phyloP scores from a whole-genome alignment of 2,797 vertebrate species.

The Megaceryle alcyon region DNA sequence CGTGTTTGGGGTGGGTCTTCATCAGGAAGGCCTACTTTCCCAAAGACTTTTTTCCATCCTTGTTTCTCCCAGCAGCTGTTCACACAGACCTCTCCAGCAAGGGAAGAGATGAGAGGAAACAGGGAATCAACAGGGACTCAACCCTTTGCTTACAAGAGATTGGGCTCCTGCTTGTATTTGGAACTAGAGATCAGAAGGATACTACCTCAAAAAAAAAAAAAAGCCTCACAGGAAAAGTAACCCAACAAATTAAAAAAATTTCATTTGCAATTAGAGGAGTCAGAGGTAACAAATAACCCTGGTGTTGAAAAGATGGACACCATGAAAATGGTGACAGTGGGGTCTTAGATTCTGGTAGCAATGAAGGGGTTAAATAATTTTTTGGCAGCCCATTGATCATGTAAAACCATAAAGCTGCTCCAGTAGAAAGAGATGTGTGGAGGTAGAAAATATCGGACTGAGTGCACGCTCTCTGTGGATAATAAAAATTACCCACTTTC shows the following conservation, averaged over 20 bases:
- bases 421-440: slow-evolving; percentile 68
- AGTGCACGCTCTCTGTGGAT: slow-evolving; percentile 79
- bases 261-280: background rate
- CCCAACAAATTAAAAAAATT: background rate
- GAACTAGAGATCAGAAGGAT: background rate
- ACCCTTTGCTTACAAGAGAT: background rate
- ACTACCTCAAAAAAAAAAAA: background rate
- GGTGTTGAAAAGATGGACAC: background rate
- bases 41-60: background rate
- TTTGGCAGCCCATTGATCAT: slow-evolving; percentile 56
- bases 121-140: background rate
- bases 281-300: background rate
- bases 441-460: slow-evolving; percentile 75
- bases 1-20: background rate
- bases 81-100: background rate
- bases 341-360: background rate
- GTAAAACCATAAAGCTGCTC: slow-evolving; percentile 55
- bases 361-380: slow-evolving; percentile 72
- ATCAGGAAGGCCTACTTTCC: background rate
- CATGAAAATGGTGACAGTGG: background rate
- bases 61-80: background rate
- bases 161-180: background rate
- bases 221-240: too few relatives aligned
- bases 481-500: slow-evolving; percentile 84
- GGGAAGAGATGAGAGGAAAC: background rate